Base-by-base conservation (phyloP, 2,797 vertebrate species). In the Tolypeutes matacus region DNA sequence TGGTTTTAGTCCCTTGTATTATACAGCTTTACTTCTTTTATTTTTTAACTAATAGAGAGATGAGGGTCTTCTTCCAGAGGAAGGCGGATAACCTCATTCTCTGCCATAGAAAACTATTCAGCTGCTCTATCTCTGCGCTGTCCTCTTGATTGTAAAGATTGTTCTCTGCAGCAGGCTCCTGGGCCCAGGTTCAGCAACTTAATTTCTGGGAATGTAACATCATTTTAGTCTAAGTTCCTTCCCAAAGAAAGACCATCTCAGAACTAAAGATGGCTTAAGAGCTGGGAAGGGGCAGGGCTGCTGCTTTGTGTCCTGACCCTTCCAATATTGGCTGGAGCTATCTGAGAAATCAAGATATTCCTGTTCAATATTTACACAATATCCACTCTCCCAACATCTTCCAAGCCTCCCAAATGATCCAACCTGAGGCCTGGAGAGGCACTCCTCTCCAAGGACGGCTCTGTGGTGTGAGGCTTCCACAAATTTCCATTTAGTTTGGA, bases 161-260 rank as follows among this genome's bases (percentile, higher is more conserved):
- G 0, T n/a, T 18, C 34, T n/a, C 70, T 46, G 29, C 12, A 14
- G 15, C 25, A 25, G 67, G 31, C 2, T 12, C 5, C 42, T 17
- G 14, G 18, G 17, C 29, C 7, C 23, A 51, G 20, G 8, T 4
- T 7, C 13, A 12, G 49, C 0, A 2, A 25, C 62, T 0, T 14
- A 27, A 21, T 15, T 21, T 18, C 46, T 31, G 8, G 31, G 64
- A 5, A 23, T 2, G 5, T 6, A 27, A 29, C 15, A 34, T 31
- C 49, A 10, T 3, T 23, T 5, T 17, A 20, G 25, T 49, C 39
- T 4, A 10, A 36, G 10, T 15, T 75, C 29, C 77, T 31, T 65
- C 49, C 29, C 56, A 51, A 84, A 53, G 65, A 36, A 67, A 64
- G n/a, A 23, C 10, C 13, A 20, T 1, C 29, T 8, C 15, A 49